These are phyloP conservation scores for Athene cunicularia DNA, from an alignment of 2,113 vertebrate genomes.

Conservation along the genomic window DNA sequence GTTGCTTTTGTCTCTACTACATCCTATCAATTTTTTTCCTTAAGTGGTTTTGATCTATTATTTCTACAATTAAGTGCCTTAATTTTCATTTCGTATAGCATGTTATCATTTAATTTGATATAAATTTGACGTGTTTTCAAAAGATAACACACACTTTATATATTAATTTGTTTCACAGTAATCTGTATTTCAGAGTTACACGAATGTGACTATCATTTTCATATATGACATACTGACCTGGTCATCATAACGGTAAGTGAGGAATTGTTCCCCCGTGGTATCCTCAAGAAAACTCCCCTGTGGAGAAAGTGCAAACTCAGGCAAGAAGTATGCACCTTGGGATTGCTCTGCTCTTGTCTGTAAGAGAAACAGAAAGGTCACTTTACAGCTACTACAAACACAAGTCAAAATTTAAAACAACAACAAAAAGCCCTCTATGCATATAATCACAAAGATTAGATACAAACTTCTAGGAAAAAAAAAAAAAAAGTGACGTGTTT, in stretches of 20 bases:
- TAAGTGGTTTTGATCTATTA: background rate
- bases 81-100: background rate
- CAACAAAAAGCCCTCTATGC: too few relatives aligned
- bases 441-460: background rate
- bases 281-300: slow-evolving; percentile 94
- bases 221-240: slow-evolving; percentile 77
- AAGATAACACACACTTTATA: background rate
- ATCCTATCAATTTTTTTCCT: background rate
- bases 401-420: background rate
- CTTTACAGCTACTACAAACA: background rate
- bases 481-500: background rate
- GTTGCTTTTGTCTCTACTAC: background rate
- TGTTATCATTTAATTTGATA: background rate
- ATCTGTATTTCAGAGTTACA: background rate
- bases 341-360: slow-evolving; percentile 80
- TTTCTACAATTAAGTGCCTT: background rate
- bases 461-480: background rate
- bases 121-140: background rate
- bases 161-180: background rate
- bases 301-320: slow-evolving; percentile 92
- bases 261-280: slow-evolving; percentile 87
- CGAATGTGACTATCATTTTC: background rate
- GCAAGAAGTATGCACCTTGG: slow-evolving; percentile 89
- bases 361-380: slow-evolving; percentile 57
- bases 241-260: slow-evolving; percentile 89